Base-by-base conservation (phyloP, 92 coral and sea anemone species). In the Epizoanthus scotinus region DNA sequence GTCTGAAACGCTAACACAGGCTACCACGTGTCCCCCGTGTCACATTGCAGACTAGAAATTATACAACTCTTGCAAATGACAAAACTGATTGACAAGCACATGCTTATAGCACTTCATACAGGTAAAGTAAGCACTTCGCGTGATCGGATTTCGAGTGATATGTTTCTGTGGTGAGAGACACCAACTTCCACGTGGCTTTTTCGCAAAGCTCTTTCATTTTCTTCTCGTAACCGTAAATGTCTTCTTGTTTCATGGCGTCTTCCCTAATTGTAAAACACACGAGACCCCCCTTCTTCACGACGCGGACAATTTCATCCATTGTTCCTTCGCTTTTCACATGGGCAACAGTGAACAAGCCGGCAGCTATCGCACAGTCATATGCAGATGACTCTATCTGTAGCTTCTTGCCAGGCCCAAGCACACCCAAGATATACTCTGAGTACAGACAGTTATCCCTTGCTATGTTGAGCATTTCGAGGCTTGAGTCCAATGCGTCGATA, bases 271-370 rank as follows among this genome's bases (percentile, higher is more conserved):
- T 63, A 12, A 79, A 79, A 53, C 74, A 79, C 74, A 49, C 83
- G 25, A 79, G 62, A 24, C 83, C 83, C 40, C 83, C 74, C 21
- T 18, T 34, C 49, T 38, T 64, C 47, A 79, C 83, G 8, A 79
- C 47, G 27, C 83, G 83, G 44, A 67, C 83, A 19, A 79, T 79
- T 22, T 79, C 83, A 28, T 63, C 72, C 83, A 79, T 79, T n/a
- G 83, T 27, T 15, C 83, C 74, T 57, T 75, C 81, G 0, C 47
- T 74, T 18, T 27, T 64, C 31, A 79, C 83, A 54, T 79, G 83
- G 0, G 60, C 63, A 79, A 79, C 20, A 34, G 83, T 79, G 50
- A 79, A 79, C 47, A 79, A 8, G 21, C 87, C 87, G 34, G 21
- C 34, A 26, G 83, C 25, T 6, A 84, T 73, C 28, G 81, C 63